phyloP scores from a whole-genome alignment of 1,140 invertebrate genomes.

The Globodera ellingtonae region DNA sequence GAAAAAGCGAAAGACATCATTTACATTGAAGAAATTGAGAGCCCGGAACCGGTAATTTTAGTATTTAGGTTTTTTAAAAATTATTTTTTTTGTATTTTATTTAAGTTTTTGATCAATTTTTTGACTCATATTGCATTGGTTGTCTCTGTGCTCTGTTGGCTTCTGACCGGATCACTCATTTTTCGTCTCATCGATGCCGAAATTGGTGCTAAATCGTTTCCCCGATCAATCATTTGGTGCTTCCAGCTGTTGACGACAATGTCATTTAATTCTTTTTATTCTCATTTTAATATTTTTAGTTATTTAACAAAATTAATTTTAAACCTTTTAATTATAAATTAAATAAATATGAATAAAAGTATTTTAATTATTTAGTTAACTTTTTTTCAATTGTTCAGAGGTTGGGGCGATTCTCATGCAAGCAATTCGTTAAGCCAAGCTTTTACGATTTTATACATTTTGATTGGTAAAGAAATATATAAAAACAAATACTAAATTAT shows the following conservation, averaged over 20 bases:
- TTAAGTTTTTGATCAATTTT: slow-evolving; percentile 9
- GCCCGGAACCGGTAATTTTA: not conserved
- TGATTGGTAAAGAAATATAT: not conserved
- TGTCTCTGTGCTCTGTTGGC: not conserved
- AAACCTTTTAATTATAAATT: too few relatives aligned
- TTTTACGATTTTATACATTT: slow-evolving; percentile 23
- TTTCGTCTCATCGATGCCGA: slow-evolving; percentile 12
- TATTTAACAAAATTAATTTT: too few relatives aligned
- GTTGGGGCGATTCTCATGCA: slow-evolving; percentile 26
- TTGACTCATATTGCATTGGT: slow-evolving; percentile 11
- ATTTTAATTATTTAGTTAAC: too few relatives aligned
- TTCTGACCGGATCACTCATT: slow-evolving; percentile 1
- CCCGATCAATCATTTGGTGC: slow-evolving; percentile 24
- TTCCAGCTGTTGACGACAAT: slow-evolving; percentile 23
- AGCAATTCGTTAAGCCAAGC: slow-evolving; percentile 15
- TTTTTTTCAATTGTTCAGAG: not conserved
- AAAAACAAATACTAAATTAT: not conserved
- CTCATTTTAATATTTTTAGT: too few relatives aligned
- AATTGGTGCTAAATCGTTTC: slow-evolving; percentile 24
- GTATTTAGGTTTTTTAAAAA: not conserved
- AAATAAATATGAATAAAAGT: too few relatives aligned
- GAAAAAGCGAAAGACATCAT: not conserved
- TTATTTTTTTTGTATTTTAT: not conserved
- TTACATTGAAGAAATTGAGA: not conserved
- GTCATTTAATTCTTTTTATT: not conserved